phyloP scores from a whole-genome alignment of 2,113 vertebrate genomes.

The Sphaerodactylus townsendi region DNA sequence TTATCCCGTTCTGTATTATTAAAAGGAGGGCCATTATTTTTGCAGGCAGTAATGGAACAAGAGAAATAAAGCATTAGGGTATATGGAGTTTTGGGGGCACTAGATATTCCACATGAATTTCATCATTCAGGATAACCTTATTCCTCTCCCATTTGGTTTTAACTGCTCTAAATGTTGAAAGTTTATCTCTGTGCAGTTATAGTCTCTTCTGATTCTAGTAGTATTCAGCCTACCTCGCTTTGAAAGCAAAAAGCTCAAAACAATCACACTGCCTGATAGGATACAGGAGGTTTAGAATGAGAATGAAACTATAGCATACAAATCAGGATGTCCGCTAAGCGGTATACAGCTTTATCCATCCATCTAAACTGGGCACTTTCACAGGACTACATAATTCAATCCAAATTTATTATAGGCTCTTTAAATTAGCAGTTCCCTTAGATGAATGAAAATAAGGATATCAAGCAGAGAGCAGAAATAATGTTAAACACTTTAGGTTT shows the following conservation, averaged over 20 bases:
- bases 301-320: constrained; percentile 43
- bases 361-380: constrained; percentile 2
- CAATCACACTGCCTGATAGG: constrained; percentile 61
- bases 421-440: constrained; percentile 24
- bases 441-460: background rate
- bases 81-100: background rate
- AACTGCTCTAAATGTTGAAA: constrained; percentile 43
- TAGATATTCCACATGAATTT: constrained; percentile 46
- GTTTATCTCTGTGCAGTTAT: constrained; percentile 32
- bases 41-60: constrained; percentile 17
- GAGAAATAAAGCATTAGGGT: constrained; percentile 7
- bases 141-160: constrained; percentile 39
- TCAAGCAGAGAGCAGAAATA: background rate
- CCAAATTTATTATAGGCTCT: constrained; percentile 21
- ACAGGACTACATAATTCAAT: background rate
- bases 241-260: constrained; percentile 59
- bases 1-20: constrained; percentile 20
- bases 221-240: constrained; percentile 40
- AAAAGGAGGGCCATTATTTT: constrained; percentile 34
- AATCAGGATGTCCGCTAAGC: constrained; percentile 38
- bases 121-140: constrained; percentile 30
- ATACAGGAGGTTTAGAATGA: constrained; percentile 48
- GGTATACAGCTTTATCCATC: background rate
- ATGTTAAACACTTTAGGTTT: background rate
- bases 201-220: constrained; percentile 36